Conservation (phyloP, 64 coral and sea anemone species). For the Trachythela sp. region DNA sequence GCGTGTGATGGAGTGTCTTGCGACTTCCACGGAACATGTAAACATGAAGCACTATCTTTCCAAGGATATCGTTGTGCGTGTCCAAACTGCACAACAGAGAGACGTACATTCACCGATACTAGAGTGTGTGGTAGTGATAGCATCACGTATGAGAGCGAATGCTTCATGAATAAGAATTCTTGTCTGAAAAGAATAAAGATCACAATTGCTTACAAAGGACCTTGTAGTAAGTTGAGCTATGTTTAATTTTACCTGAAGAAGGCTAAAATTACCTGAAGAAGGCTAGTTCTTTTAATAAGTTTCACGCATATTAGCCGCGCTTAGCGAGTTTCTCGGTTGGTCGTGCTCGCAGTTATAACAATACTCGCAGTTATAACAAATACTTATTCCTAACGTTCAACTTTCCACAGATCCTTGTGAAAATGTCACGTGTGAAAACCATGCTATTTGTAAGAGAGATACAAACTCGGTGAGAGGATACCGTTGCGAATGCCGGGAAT, state of each 20-base stretch:
- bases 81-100: not conserved
- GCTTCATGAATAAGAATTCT: not conserved
- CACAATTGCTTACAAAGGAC: not conserved
- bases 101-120: not conserved
- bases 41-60: not conserved
- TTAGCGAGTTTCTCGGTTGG: too few species aligned
- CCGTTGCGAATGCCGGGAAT: not conserved
- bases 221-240: not conserved
- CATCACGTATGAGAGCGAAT: not conserved
- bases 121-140: not conserved
- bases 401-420: not conserved
- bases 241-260: too few species aligned
- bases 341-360: too few species aligned
- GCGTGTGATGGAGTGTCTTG: not conserved
- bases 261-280: too few species aligned
- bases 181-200: not conserved
- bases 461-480: not conserved
- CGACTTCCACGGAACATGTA: not conserved
- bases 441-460: not conserved
- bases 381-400: not conserved
- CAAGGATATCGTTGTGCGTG: not conserved
- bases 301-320: too few species aligned
- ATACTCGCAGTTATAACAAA: too few species aligned
- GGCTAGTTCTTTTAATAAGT: too few species aligned
- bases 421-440: not conserved